Evolutionary conservation across 2,797 vertebrate genomes (phyloP).

Genomic region (Thunnus albacares): DNA sequence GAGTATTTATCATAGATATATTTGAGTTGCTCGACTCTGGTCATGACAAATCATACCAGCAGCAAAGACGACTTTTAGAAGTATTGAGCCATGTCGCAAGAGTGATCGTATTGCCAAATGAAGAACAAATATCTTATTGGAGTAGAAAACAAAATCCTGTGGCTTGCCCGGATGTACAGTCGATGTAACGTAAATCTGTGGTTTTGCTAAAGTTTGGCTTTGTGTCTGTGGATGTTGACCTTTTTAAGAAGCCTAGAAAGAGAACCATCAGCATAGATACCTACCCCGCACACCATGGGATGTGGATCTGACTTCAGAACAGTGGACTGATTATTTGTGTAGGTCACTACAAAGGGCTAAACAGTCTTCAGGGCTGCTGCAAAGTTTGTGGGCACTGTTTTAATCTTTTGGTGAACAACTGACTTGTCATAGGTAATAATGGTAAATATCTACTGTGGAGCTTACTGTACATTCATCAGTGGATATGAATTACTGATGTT

Average conservation of each 20-base stretch:
- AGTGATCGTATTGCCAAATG: slow-evolving; percentile 81
- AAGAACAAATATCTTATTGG: slow-evolving; percentile 78
- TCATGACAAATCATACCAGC: slow-evolving; percentile 78
- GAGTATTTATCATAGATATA: slow-evolving; percentile 54
- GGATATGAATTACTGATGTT: slow-evolving; percentile 43
- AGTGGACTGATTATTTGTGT: slow-evolving; percentile 57
- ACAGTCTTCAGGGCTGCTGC: slow-evolving; percentile 77
- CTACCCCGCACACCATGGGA: slow-evolving; percentile 58
- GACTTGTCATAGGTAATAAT: slow-evolving; percentile 34
- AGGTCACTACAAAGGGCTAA: slow-evolving; percentile 81
- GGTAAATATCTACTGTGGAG: slow-evolving; percentile 42
- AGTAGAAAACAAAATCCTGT: slow-evolving; percentile 53
- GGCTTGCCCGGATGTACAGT: slow-evolving; percentile 70
- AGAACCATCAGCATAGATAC: slow-evolving; percentile 50
- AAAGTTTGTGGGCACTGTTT: slow-evolving; percentile 68
- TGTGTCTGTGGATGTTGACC: slow-evolving; percentile 64
- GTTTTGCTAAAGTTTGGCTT: slow-evolving; percentile 63
- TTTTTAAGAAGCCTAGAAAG: slow-evolving; percentile 61
- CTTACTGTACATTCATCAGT: slow-evolving; percentile 49
- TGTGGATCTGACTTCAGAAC: slow-evolving; percentile 52
- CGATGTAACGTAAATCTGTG: slow-evolving; percentile 64
- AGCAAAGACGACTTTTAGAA: slow-evolving; percentile 68
- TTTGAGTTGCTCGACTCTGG: slow-evolving; percentile 53
- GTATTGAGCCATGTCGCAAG: slow-evolving; percentile 72
- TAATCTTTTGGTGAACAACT: slow-evolving; percentile 50